Evolutionary conservation across 2,113 vertebrate species (phyloP).

Genomic region (Natator depressus): DNA sequence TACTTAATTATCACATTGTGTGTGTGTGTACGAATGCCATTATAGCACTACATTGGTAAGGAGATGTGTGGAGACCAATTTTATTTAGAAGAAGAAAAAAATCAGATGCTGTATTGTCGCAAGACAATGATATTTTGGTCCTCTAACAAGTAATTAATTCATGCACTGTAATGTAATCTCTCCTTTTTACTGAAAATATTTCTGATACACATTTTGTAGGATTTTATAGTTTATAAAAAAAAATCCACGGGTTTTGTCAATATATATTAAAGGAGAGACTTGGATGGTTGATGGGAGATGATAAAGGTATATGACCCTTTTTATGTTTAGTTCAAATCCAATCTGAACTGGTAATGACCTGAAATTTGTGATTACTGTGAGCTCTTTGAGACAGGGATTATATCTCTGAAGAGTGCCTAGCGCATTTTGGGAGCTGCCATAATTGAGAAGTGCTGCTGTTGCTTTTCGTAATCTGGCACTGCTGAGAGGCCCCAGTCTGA

Average conservation of each 20-base stretch:
- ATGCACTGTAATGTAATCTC: neutral
- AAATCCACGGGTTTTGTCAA: neutral
- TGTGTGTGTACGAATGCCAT: neutral
- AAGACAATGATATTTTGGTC: neutral
- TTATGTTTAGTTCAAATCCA: neutral
- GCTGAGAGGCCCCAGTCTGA: neutral
- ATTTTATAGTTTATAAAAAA: neutral
- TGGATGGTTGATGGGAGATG: neutral
- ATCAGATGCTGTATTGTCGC: neutral
- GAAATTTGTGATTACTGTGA: neutral
- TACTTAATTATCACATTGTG: conserved; percentile 50
- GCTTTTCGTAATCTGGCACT: neutral
- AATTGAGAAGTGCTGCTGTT: neutral
- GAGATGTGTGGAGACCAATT: conserved; percentile 10
- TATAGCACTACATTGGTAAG: neutral
- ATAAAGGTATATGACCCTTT: neutral
- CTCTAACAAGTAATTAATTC: neutral
- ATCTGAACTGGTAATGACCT: neutral
- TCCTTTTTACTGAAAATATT: neutral
- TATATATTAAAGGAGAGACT: neutral
- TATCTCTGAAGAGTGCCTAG: neutral
- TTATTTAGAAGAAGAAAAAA: neutral
- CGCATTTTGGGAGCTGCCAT: neutral
- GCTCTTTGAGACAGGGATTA: neutral
- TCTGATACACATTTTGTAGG: neutral